Evolutionary conservation across 1,140 invertebrate species (phyloP).

Genomic region (Drosophila bocki): DNA sequence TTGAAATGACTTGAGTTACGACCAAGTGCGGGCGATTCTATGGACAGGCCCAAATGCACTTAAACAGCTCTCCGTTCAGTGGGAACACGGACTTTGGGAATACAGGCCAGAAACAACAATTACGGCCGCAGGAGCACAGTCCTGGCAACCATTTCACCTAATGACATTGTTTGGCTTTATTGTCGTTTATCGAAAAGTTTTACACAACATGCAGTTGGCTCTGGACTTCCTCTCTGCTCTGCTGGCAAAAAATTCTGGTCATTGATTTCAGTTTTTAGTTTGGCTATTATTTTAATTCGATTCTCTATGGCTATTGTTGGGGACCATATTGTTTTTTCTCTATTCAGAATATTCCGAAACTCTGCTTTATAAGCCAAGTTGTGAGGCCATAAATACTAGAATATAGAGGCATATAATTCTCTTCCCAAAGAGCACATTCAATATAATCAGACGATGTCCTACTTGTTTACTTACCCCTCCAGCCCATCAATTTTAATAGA

Average conservation of each 20-base stretch:
- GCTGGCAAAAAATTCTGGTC: slow-evolving; percentile 53
- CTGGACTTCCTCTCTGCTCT: background rate
- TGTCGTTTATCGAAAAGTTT: slow-evolving; percentile 78
- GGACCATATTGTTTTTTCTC: slow-evolving; percentile 5
- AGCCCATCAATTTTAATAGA: slow-evolving; percentile 35
- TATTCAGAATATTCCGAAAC: slow-evolving; percentile 37
- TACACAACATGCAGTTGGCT: slow-evolving; percentile 54
- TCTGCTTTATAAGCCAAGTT: slow-evolving; percentile 5
- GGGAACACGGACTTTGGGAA: slow-evolving; percentile 28
- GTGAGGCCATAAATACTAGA: background rate
- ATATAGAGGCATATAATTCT: background rate
- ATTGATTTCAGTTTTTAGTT: slow-evolving; percentile 50
- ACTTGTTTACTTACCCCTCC: background rate
- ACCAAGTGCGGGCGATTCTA: slow-evolving; percentile 16
- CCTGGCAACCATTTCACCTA: slow-evolving; percentile 65
- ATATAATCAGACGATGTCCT: slow-evolving; percentile 42
- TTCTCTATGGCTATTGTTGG: slow-evolving; percentile 39
- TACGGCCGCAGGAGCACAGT: slow-evolving; percentile 40
- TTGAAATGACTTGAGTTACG: slow-evolving; percentile 73
- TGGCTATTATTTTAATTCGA: slow-evolving; percentile 69
- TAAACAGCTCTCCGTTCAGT: slow-evolving; percentile 32
- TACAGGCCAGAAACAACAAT: slow-evolving; percentile 55
- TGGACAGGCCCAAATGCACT: slow-evolving; percentile 57
- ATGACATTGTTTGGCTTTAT: slow-evolving; percentile 77
- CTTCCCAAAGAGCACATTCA: background rate